phyloP scores from a whole-genome alignment of 2,113 vertebrate genomes.

The Naja naja region DNA sequence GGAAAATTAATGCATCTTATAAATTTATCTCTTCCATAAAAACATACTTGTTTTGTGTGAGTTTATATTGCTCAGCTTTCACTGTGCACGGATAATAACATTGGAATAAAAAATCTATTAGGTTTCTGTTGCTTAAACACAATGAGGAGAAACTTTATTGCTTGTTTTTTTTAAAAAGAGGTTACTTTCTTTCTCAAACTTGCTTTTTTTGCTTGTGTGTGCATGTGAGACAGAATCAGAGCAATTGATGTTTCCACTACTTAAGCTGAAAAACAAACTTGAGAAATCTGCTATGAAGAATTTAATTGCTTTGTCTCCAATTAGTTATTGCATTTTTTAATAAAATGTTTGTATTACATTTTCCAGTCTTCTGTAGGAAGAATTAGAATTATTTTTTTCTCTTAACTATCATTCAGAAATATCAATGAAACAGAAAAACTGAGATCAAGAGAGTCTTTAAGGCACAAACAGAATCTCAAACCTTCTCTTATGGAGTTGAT shows the following conservation, averaged over 20 bases:
- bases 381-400: constrained; percentile 16
- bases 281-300: constrained; percentile 34
- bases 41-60: neutral
- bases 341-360: constrained; percentile 1
- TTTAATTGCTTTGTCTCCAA: constrained; percentile 27
- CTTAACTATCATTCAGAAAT: neutral
- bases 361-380: neutral
- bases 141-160: constrained; percentile 8
- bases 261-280: constrained; percentile 45
- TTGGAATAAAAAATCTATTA: constrained; percentile 20
- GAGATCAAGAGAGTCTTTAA: neutral
- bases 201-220: neutral
- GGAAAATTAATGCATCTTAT: neutral
- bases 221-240: constrained; percentile 34
- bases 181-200: constrained; percentile 37
- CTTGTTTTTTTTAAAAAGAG: constrained; percentile 9
- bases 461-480: neutral
- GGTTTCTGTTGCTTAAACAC: neutral
- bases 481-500: neutral
- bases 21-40: neutral
- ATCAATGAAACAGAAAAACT: neutral
- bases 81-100: neutral
- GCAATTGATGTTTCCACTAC: constrained; percentile 36
- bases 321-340: constrained; percentile 26
- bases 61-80: constrained; percentile 5